phyloP scores from a whole-genome alignment of 30 jellyfish, hydroid and myxozoan species.

The Aurelia coerulea region DNA sequence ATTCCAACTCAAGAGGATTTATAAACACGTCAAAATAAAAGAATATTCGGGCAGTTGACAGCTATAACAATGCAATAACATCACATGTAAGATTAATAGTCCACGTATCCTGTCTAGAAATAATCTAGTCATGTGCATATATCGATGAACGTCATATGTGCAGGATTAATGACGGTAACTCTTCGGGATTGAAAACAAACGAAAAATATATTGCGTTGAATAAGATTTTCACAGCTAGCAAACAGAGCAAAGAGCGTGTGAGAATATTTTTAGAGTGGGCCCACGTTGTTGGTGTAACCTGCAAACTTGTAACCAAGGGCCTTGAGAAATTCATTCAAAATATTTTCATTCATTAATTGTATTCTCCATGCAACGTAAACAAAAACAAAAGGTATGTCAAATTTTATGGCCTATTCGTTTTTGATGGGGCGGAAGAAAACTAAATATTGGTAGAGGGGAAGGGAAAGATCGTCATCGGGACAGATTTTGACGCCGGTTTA shows the following conservation, averaged over 20 bases:
- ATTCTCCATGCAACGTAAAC: conserved; percentile 61
- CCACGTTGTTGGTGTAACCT: background rate
- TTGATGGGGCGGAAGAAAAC: no score
- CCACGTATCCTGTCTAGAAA: background rate
- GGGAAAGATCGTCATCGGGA: no score
- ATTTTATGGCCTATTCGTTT: background rate
- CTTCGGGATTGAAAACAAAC: no score
- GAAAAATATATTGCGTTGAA: no score
- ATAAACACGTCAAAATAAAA: no score
- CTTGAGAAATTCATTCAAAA: conserved; percentile 3
- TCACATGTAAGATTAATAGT: background rate
- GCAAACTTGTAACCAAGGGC: background rate
- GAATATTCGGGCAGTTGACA: no score
- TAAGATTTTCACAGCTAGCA: no score
- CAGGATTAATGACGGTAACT: conserved; percentile 10
- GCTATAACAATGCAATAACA: background rate
- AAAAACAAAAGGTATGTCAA: conserved; percentile 5
- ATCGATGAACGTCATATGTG: conserved; percentile 21
- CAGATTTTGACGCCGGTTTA: no score
- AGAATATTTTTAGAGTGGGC: no score
- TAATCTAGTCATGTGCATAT: conserved; percentile 1
- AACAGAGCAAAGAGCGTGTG: no score
- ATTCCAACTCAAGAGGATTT: no score
- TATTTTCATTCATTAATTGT: conserved; percentile 40
- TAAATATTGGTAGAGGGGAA: no score